These are phyloP conservation scores for Copidosoma aretas DNA, from an alignment of 2,888 invertebrate species.

Conservation along the genomic window DNA sequence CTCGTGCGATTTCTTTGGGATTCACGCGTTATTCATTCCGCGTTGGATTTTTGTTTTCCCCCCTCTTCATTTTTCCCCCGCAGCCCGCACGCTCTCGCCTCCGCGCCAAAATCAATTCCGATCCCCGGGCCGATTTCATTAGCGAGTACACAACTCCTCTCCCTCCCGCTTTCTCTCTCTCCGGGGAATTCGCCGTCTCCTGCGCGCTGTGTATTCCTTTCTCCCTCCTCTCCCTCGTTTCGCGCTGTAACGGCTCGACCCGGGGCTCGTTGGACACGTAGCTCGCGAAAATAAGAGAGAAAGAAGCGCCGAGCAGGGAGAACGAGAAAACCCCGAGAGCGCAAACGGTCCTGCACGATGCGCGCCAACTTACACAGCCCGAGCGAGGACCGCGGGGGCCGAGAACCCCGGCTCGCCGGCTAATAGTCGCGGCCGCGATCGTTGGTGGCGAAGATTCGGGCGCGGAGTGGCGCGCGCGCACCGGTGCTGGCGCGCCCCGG, in stretches of 20 bases:
- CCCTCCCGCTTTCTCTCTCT: slow-evolving; percentile 3
- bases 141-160: slow-evolving; percentile 16
- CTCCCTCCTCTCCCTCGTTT: slow-evolving; percentile 13
- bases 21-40: slow-evolving; percentile 13
- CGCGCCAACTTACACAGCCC: too few species aligned
- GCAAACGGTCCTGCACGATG: neutral
- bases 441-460: too few species aligned
- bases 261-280: neutral
- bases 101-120: slow-evolving; percentile 27
- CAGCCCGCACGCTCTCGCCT: neutral
- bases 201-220: neutral
- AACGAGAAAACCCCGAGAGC: neutral
- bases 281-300: neutral
- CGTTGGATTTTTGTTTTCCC: slow-evolving; percentile 1
- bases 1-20: slow-evolving; percentile 1
- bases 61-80: too few species aligned
- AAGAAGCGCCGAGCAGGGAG: neutral
- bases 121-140: slow-evolving; percentile 27
- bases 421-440: too few species aligned
- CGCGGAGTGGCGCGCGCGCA: neutral
- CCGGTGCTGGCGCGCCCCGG: slow-evolving; percentile 19
- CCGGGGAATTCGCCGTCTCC: slow-evolving; percentile 9
- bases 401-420: too few species aligned
- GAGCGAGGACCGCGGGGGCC: too few species aligned
- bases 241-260: slow-evolving; percentile 29